Evolutionary conservation across 2,797 vertebrate species (phyloP).

Genomic region (Erithacus rubecula): DNA sequence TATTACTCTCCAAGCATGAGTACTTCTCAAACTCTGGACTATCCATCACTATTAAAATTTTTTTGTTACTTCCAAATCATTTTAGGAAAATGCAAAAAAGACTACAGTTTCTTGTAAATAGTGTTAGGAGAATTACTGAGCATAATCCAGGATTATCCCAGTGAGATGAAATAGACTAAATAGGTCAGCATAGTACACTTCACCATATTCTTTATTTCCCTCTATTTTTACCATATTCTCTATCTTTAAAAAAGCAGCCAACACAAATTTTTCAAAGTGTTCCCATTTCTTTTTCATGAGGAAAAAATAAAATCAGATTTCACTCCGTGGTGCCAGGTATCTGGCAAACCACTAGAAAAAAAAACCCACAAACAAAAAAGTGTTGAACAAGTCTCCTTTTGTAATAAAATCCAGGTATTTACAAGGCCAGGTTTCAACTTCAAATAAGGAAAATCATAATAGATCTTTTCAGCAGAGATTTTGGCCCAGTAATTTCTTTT

Average conservation of each 20-base stretch:
- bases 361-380: rapidly evolving
- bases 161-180: slow-evolving; percentile 9
- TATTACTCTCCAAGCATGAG: neutral
- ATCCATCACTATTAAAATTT: neutral
- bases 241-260: slow-evolving; percentile 31
- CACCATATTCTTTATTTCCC: neutral
- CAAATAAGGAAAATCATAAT: slow-evolving; percentile 31
- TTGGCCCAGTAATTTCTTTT: neutral
- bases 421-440: slow-evolving; percentile 50
- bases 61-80: neutral
- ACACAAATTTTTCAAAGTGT: slow-evolving; percentile 2
- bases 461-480: neutral
- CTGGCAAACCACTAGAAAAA: neutral
- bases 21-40: neutral
- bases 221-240: neutral
- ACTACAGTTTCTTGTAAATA: neutral
- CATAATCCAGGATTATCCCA: slow-evolving; percentile 28
- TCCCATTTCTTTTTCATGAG: neutral
- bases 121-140: neutral
- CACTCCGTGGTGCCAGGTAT: neutral
- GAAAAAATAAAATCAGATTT: neutral
- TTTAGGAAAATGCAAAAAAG: neutral
- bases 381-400: slow-evolving; percentile 14
- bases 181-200: neutral
- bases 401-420: slow-evolving; percentile 43